Percentiles rank a stretch among this genome's conserved stretches.
phyloP scores from a whole-genome alignment of 2,797 vertebrate genomes.

The Gymnocypris eckloni region DNA sequence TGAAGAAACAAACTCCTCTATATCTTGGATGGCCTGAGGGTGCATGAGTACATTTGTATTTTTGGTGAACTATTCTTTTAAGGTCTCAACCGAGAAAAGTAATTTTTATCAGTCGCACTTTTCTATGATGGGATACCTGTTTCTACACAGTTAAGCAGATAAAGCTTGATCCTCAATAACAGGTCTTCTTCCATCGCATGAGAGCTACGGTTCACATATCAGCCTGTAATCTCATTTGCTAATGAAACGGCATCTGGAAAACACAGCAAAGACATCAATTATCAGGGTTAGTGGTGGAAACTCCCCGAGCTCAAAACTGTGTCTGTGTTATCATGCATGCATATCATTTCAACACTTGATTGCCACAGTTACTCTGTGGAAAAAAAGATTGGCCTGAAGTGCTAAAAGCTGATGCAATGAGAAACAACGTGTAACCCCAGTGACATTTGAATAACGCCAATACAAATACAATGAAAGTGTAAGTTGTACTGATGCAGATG shows the following conservation, averaged over 20 bases:
- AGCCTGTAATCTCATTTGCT: not conserved
- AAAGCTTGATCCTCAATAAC: not conserved
- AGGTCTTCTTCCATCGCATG: not conserved
- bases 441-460: not conserved
- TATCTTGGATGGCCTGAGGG: no score
- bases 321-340: not conserved
- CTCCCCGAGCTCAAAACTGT: not conserved
- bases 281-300: constrained; percentile 7
- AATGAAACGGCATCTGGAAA: constrained; percentile 44
- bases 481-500: not conserved
- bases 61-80: no score
- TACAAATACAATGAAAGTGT: not conserved
- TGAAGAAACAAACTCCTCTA: no score
- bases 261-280: constrained; percentile 34
- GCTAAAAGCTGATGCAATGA: not conserved
- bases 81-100: not conserved
- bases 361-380: no score
- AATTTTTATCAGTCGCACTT: not conserved
- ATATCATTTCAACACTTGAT: not conserved
- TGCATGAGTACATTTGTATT: no score
- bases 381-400: not conserved
- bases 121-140: no score
- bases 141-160: not conserved
- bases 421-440: not conserved
- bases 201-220: not conserved